Conservation (phyloP, 2,888 invertebrate species). For the Tubulanus polymorphus region DNA sequence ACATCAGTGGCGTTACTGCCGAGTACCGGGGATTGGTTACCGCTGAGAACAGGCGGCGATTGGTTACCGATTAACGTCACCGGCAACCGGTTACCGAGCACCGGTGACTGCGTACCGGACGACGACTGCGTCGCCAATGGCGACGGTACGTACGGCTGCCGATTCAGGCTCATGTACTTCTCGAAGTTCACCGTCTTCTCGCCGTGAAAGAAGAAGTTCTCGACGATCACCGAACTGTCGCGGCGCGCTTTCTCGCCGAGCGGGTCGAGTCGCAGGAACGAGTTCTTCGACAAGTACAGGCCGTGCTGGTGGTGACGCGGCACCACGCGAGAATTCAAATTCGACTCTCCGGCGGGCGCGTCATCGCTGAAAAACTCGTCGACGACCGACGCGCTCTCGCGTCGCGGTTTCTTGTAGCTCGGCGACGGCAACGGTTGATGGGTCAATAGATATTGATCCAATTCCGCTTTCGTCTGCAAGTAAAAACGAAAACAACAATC, state of each 20-base stretch:
- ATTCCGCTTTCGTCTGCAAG: neutral
- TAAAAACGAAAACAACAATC: too few species aligned
- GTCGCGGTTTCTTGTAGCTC: slow-evolving; percentile 55
- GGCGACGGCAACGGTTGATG: slow-evolving; percentile 13
- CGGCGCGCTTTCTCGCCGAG: slow-evolving; percentile 20
- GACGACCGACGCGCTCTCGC: slow-evolving; percentile 62
- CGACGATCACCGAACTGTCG: slow-evolving; percentile 31
- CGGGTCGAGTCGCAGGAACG: slow-evolving; percentile 1
- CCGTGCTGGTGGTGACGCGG: slow-evolving; percentile 2
- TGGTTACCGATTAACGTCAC: neutral
- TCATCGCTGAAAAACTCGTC: slow-evolving; percentile 64
- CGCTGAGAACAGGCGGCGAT: neutral
- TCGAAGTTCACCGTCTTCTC: neutral
- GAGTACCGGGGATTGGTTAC: neutral
- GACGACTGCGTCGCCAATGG: neutral
- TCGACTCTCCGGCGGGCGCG: slow-evolving; percentile 6
- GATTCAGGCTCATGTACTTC: neutral
- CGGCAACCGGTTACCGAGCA: too few species aligned
- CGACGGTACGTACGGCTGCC: neutral
- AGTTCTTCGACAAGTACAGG: neutral
- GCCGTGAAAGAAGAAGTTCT: slow-evolving; percentile 27
- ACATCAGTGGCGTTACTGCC: too few species aligned
- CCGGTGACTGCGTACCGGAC: neutral
- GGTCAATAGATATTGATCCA: neutral
- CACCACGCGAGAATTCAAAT: slow-evolving; percentile 4